Evolutionary conservation across 2,113 vertebrate species (phyloP), one percentile per base, ranked within the genome.

Genomic region (Capreolus pygargus): DNA sequence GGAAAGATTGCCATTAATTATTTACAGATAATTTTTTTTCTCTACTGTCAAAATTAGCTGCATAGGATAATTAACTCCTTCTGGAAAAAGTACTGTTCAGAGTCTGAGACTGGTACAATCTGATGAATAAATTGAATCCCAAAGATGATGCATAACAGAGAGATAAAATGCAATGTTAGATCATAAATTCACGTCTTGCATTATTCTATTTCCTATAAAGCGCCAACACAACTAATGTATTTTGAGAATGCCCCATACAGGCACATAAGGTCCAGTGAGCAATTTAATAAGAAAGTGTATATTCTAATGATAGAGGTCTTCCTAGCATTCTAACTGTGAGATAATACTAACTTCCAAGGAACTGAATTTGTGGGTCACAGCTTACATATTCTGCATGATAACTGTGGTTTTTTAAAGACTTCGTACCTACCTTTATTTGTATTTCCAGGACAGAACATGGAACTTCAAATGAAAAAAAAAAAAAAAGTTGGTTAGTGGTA

Each of bases 1-100:
- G 60, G 30, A 52, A 50, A 28, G 7, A 78, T 55, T 92, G 36
- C 1, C 45, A 55, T 97, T 94, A 94, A 88, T 97, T 94, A 92
- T 95, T 91, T 97, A 90, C 12, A 96, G 23, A 92, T 60, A 74
- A 70, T 84, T 86, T 30, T 92, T 30, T 89, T 87, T 90, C 50
- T 95, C 14, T n/a, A 67, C 14, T 90, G 30, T 94, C 76, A 76
- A 79, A 95, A 94, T 97, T 74, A 88, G 10, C 33, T 91, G 54
- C 17, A 78, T 76, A 58, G 36, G 74, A 93, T 74, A 96, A 92
- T 92, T 76, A 12, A 96, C 10, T 81, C 8, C 33, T 67, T 81
- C 16, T 84, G 36, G 30, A 86, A 95, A 81, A 93, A 93, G 61
- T 57, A 79, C 15, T 2, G 5, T 76, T 90, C 25, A 79, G 10